These are phyloP conservation scores for Drosophila neutralis DNA, from an alignment of 2,888 invertebrate species.

Conservation along the genomic window DNA sequence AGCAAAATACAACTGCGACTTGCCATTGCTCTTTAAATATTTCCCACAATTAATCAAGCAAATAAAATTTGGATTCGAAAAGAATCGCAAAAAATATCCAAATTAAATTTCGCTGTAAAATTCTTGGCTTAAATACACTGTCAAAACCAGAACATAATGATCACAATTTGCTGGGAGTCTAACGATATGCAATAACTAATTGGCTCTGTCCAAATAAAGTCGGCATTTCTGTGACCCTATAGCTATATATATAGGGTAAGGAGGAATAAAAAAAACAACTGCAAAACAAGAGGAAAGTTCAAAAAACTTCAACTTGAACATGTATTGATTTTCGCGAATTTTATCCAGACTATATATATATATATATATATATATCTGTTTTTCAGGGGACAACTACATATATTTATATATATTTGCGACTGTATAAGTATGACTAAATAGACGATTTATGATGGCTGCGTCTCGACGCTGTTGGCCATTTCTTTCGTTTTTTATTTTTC, in stretches of 20 bases:
- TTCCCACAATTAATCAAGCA: neutral
- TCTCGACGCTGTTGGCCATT: conserved; percentile 33
- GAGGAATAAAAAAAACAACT: conserved; percentile 1
- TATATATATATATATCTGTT: neutral
- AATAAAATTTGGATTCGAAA: neutral
- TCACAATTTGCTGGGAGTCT: neutral
- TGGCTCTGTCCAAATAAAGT: neutral
- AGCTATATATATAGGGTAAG: neutral
- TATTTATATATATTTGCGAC: neutral
- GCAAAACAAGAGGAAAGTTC: conserved; percentile 52
- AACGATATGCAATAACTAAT: neutral
- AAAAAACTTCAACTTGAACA: conserved; percentile 62
- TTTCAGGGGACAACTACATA: neutral
- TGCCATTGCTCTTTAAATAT: conserved; percentile 3
- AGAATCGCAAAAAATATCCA: neutral
- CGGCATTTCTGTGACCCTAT: too few species aligned
- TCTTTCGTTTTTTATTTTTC: neutral
- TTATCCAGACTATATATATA: neutral
- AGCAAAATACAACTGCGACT: neutral
- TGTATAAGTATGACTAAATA: conserved; percentile 17
- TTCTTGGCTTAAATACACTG: neutral
- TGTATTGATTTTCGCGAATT: conserved; percentile 58
- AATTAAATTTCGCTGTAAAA: neutral
- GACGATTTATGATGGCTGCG: conserved; percentile 18
- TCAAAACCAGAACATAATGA: neutral